Base-by-base conservation (phyloP, 2,797 vertebrate species). In the Sphenodon punctatus region DNA sequence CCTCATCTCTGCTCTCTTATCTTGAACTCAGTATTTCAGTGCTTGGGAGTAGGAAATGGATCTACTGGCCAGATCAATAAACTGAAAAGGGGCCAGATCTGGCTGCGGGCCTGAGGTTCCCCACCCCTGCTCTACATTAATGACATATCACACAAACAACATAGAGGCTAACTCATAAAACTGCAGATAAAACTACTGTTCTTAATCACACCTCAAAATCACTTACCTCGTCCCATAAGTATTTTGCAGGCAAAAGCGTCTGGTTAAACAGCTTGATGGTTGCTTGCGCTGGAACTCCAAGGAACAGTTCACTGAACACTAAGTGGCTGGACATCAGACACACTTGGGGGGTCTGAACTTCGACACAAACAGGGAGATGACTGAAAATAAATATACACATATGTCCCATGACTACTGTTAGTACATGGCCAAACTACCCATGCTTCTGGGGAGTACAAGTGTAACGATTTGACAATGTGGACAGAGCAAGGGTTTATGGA, bases 201-300 rank as follows among this genome's bases (percentile, higher is more conserved):
- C 20, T n/a, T n/a, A n/a, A n/a, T 72, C 65, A 64, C 12, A 67
- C 14, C 27, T 70, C 16, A 86, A 80, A 41, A 0, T 1, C 25
- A 30, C 88, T 90, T 86, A 97, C 97, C 95, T 95, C 90, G 75
- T 89, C 93, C 98, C 98, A 99, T 27, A 86, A 94, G 93, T 97
- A 99, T 78, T 78, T 85, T 49, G 97, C 84, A 25, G 97, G 97
- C 75, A 99, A 96, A 53, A 95, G 92, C 0, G 96, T 99, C 93
- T 98, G 97, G 82, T 99, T 99, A 90, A 97, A 94, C 67, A 99
- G 96, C 3, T 89, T 95, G 56, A 94, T 22, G 0, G 79, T 85
- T 8, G 90, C 91, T 67, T 79, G 93, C 6, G 90, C 78, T 43
- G 96, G 94, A 85, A 98, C 91, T 17, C 96, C 98, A 12, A 96